A percentile compares a stretch with the other conserved stretches of the same genome.
These are phyloP conservation scores for Mus pahari DNA, from an alignment of 2,113 vertebrate genomes.

Conservation along the genomic window DNA sequence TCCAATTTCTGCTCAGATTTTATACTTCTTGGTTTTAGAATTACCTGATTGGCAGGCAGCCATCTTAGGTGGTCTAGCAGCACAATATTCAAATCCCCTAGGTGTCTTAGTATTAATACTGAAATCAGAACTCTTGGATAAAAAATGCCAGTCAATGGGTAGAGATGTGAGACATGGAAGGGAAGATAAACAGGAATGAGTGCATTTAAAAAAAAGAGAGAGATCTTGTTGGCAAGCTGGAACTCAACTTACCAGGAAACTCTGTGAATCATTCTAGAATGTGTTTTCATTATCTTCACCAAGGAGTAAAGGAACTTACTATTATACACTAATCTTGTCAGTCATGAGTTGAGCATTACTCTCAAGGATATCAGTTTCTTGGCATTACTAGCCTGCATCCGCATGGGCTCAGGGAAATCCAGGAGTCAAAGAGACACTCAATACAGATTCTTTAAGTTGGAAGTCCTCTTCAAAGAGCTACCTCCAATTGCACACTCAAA, in stretches of 20 bases:
- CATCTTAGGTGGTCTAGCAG: neutral
- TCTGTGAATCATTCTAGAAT: neutral
- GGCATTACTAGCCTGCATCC: neutral
- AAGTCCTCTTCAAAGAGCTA: neutral
- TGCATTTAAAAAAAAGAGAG: neutral
- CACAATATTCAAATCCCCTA: neutral
- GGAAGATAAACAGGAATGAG: neutral
- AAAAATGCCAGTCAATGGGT: constrained; percentile 1
- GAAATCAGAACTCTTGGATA: neutral
- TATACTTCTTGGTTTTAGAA: neutral
- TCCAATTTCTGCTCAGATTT: neutral
- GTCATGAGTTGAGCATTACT: constrained; percentile 6
- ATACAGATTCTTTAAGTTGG: neutral
- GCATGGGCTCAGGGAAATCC: neutral
- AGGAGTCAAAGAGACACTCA: neutral
- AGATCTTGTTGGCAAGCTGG: neutral
- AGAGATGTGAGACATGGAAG: neutral
- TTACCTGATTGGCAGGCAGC: neutral
- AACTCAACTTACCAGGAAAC: neutral
- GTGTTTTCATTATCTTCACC: neutral
- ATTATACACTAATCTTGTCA: neutral
- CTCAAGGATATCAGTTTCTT: neutral
- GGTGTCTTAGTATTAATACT: neutral
- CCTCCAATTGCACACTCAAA: neutral
- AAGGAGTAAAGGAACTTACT: neutral